Base-by-base conservation (phyloP, 2,888 invertebrate species). In the Ennomos quercinarius region DNA sequence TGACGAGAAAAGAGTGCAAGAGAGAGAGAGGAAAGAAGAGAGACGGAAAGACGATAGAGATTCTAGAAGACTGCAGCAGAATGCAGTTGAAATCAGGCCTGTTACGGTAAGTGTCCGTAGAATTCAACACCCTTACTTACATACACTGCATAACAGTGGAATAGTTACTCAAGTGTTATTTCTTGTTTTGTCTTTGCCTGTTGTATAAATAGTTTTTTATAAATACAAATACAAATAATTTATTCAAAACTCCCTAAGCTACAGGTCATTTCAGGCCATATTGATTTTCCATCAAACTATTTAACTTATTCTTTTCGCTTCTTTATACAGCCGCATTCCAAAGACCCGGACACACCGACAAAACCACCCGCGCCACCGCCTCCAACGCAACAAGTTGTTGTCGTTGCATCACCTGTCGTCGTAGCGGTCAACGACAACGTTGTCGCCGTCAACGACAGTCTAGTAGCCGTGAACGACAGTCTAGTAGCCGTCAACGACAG, bases 31-130 rank as follows among this genome's bases (percentile, higher is more conserved):
- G 69, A 61, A 74, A 69, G 68, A 78, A 50, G 66, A 76, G 67
- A 68, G 71, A 46, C 75, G 73, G 61, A 73, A 75, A 51, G 74
- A 71, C 37, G 77, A 67, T 55, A 74, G 57, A 10, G 78, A 58
- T 12, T 44, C 44, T 9, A 59, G 78, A 45, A 74, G 78, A 39
- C 71, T 73, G 53, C 80, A 78, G 60, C 81, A 81, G 63, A 89
- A 81, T 64, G 74, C 81, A 10, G 81, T 89, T 0, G 88, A 87
- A 67, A 85, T 88, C 8, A 83, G 85, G 71, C 85, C 91, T 47
- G 79, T 86, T 54, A 81, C 84, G 73, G 91, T 91, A 61, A 87
- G 87, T 58, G 27, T 27, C 6, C 6, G 5, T 27, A 27, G 27
- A 27, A 6, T 27, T 17, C 3, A 17, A 17, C 17, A 17, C 2